Evolutionary conservation across 2,113 vertebrate species (phyloP).

Genomic region (Thomomys bottae): DNA sequence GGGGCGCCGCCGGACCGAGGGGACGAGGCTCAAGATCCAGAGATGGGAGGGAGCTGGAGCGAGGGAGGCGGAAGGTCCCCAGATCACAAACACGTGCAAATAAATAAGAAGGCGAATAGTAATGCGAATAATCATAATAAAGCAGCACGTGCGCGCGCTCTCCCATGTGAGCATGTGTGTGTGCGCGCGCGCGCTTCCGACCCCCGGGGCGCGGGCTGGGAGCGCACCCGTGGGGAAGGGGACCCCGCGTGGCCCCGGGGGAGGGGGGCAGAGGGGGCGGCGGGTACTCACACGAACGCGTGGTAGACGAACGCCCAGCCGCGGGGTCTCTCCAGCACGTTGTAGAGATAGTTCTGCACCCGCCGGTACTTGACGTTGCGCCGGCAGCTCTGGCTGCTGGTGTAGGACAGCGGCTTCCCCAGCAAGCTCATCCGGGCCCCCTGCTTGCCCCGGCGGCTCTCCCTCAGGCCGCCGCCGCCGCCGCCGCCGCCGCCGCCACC

Average conservation of each 20-base stretch:
- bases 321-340: slow-evolving; percentile 96
- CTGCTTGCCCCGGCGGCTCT: slow-evolving; percentile 91
- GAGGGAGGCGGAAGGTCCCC: background rate
- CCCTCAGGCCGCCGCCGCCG: slow-evolving; percentile 81
- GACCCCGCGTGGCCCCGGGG: background rate
- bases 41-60: background rate
- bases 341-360: slow-evolving; percentile 97
- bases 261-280: background rate
- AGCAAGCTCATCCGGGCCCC: slow-evolving; percentile 96
- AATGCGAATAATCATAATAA: too few relatives aligned
- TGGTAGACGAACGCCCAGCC: slow-evolving; percentile 98
- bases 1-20: background rate
- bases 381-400: slow-evolving; percentile 92
- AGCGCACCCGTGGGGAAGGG: background rate
- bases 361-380: slow-evolving; percentile 96
- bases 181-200: background rate
- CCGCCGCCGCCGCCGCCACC: slow-evolving; percentile 55
- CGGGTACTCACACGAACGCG: slow-evolving; percentile 94
- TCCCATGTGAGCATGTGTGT: background rate
- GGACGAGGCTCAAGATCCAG: background rate
- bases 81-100: slow-evolving; percentile 70
- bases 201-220: background rate
- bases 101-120: slow-evolving; percentile 20
- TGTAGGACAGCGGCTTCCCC: slow-evolving; percentile 95
- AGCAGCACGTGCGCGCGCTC: slow-evolving; percentile 58